Evolutionary conservation across 2,888 invertebrate species (phyloP), one percentile per base, ranked within the genome.

Genomic region (Eudemis profundana): DNA sequence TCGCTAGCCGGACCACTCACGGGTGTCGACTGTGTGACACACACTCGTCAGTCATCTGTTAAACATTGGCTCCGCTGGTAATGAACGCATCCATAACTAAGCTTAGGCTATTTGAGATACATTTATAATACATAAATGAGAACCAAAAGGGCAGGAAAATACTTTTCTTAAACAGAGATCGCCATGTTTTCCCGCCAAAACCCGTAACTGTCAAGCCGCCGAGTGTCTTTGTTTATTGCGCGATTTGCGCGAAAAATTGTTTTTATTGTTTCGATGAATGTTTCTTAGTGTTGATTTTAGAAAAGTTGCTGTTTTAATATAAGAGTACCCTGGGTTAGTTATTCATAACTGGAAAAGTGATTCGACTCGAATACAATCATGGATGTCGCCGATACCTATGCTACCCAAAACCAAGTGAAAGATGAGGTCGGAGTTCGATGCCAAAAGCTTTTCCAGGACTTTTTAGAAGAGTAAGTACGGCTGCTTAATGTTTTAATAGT

Each of bases 371-470:
- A 77, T 79, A 49, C 29, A 54, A 47, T 64, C 36, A 97, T 97
- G 97, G 97, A 97, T 95, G 95, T 96, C 78, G 95, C 95, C 47
- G 96, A 96, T 79, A 92, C 94, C 66, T 95, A 95, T 84, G 93
- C 94, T 68, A 96, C 95, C 29, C 96, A 95, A 82, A 90, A 93
- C 69, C 95, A 95, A 77, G 96, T 97, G 0, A 96, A 95, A 81
- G 99, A 99, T 87, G 97, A 97, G 81, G 96, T 99, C 73, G 98
- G 98, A 72, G 94, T 97, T 40, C 94, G 98, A 66, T 98, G 98
- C 82, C 99, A 99, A 85, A 98, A 98, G 86, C 92, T 98, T 44
- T 99, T 99, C 85, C 98, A 98, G 83, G 98, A 98, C 85, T 99
- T 99, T 80, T 93, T 99, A 23, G 97, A 98, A 87, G 98, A 98